Base-by-base conservation (phyloP, 2,888 invertebrate genomes). In the Caenorhabditis macrosperma region DNA sequence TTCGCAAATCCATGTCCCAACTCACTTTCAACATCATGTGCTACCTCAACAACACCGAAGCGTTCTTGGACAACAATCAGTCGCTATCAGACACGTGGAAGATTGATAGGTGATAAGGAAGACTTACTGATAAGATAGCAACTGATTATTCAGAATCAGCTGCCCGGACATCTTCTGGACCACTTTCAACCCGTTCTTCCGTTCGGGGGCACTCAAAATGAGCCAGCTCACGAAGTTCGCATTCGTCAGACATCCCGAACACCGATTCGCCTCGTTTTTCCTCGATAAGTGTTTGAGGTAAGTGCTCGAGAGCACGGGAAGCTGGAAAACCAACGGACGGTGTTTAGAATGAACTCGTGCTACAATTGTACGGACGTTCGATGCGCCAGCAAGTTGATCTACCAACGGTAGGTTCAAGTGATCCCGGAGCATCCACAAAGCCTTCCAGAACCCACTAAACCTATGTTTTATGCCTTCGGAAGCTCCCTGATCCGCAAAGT, bases 201-300 rank as follows among this genome's bases (percentile, higher is more conserved):
- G 6, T 1, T 22, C 35, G n/a, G 64, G 52, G 7, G 35, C 44
- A 1, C 22, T 38, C 54, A 41, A 22, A 50, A 41, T 44, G 30
- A 17, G n/a, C 0, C 20, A 74, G 10, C 17, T 64, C 12, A 63
- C 68, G 3, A 61, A 63, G 33, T 61, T 77, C 28, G 76, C 76
- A 10, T 77, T 77, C 33, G 26, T 77, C 17, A 46, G 77, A 20
- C 15, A 77, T 52, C 77, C 77, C 50, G 57, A 52, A 17, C 63
- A 69, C 4, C 10, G 77, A 64, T 77, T 77, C 41, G 61, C 55
- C 5, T 77, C 77, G 17, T 69, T 77, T 59, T 77, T 41, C 33
- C n/a, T 77, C 30, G 69, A 77, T 50, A 77, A 77, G 22, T 77
- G 77, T 38, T 6, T 64, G 33, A 48, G 52, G 77, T 77, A 30